Evolutionary conservation across 2,797 vertebrate genomes (phyloP).

Genomic region (Botia almorhae): DNA sequence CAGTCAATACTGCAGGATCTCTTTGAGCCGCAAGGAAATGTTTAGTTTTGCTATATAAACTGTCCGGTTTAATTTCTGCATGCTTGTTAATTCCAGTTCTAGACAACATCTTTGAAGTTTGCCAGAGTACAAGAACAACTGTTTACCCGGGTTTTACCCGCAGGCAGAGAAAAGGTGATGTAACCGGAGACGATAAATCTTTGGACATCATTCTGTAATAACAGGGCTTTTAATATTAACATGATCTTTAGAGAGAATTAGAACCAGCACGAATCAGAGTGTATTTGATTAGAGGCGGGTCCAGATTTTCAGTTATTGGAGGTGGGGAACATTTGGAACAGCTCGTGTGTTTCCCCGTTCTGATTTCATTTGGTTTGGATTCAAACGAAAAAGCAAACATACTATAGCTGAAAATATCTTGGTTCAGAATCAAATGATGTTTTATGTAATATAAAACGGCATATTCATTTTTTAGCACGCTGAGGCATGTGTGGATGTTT

Average conservation of each 20-base stretch:
- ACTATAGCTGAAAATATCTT: too few relatives aligned
- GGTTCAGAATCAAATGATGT: too few relatives aligned
- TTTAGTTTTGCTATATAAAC: constrained; percentile 35
- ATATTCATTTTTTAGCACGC: too few relatives aligned
- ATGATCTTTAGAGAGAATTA: constrained; percentile 53
- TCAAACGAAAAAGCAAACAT: too few relatives aligned
- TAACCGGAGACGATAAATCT: constrained; percentile 61
- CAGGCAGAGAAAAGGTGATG: constrained; percentile 59
- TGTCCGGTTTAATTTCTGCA: constrained; percentile 38
- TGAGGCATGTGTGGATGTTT: too few relatives aligned
- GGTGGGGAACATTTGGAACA: constrained; percentile 45
- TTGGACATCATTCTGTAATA: constrained; percentile 61
- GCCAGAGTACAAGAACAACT: constrained; percentile 54
- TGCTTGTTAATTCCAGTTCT: constrained; percentile 18
- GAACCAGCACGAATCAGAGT: constrained; percentile 64
- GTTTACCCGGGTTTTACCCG: constrained; percentile 63
- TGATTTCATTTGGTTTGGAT: constrained; percentile 33
- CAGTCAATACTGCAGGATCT: constrained; percentile 8
- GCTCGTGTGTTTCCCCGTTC: constrained; percentile 27
- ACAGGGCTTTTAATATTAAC: constrained; percentile 61
- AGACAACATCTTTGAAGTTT: constrained; percentile 13
- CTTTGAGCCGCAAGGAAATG: constrained; percentile 17
- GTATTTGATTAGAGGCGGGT: constrained; percentile 68
- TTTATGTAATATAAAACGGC: too few relatives aligned
- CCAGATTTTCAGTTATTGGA: constrained; percentile 63